Evolutionary conservation across 2,113 vertebrate species (phyloP), one percentile per base, ranked within the genome.

Genomic region (Myxocyprinus asiaticus): DNA sequence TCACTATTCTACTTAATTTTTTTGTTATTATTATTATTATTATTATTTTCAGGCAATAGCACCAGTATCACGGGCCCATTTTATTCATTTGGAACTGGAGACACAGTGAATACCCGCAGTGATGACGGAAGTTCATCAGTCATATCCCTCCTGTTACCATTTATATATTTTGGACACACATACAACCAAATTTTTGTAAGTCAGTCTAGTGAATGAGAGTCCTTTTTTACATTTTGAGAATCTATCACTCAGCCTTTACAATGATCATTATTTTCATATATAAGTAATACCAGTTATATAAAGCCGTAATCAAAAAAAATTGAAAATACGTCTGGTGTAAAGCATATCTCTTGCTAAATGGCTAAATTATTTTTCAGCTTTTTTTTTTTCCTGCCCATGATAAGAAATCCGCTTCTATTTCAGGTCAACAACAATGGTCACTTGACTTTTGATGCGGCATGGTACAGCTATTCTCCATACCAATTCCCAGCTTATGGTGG

Each of bases 371-470:
- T 56, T 56, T n/a, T 14, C 10, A 12, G n/a, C n/a, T n/a, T n/a
- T n/a, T n/a, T 74, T 15, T 9, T 61, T 50, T 4, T 22, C 66
- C 43, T 61, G 51, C 48, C 1, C 17, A 12, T 50, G 22, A 33
- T 33, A 33, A 33, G 1, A 50, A n/a, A 11, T 50, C 12, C 17
- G n/a, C 14, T 9, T 14, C 44, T 72, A 4, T 72, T 43, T 22
- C 9, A 85, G 84, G 62, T 85, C 2, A 82, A 74, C 74, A 78
- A 78, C 74, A 80, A 85, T 64, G 81, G 84, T 14, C 7, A 68
- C 64, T 11, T 85, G 42, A 82, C 84, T 6, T 85, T 85, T 75
- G 43, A 82, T 42, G 12, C 6, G 1, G 0, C 58, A 5, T 82
- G 14, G 44, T 1, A 4, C 78, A 45, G 14, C n/a, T 67, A 0